Evolutionary conservation across 2,888 invertebrate species (phyloP).

Genomic region (Cephus runcator): DNA sequence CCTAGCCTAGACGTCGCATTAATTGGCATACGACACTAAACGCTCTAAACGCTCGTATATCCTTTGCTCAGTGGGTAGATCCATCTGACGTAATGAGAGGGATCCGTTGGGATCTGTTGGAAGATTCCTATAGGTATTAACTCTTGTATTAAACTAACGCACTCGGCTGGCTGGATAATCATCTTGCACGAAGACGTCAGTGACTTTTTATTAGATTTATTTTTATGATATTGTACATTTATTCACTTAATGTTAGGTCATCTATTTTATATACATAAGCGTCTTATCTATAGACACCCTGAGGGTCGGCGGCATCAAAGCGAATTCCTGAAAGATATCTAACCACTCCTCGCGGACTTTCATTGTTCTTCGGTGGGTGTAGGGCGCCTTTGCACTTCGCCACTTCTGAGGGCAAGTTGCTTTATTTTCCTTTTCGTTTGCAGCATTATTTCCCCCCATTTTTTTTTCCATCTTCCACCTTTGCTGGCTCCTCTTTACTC

Average conservation of each 20-base stretch:
- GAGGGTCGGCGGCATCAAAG: not conserved
- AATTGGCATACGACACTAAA: constrained; percentile 54
- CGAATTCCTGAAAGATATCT: not conserved
- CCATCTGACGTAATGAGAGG: not conserved
- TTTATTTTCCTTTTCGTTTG: not conserved
- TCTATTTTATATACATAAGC: not conserved
- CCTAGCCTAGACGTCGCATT: constrained; percentile 49
- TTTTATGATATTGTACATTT: not conserved
- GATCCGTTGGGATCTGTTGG: not conserved
- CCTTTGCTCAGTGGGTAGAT: not conserved
- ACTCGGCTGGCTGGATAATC: not conserved
- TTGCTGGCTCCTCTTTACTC: not conserved
- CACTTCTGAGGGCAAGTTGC: not conserved
- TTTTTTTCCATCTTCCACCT: not conserved
- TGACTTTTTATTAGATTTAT: not conserved
- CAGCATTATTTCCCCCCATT: not conserved
- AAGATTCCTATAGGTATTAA: not conserved
- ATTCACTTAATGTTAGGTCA: not conserved
- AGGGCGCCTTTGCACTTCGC: not conserved
- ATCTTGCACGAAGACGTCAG: not conserved
- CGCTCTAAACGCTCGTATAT: constrained; percentile 33
- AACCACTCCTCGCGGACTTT: not conserved
- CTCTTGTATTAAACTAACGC: not conserved
- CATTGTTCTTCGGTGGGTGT: not conserved
- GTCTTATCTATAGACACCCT: not conserved